phyloP scores from a whole-genome alignment of 2,797 vertebrate genomes.

The Cichlasoma orientale region DNA sequence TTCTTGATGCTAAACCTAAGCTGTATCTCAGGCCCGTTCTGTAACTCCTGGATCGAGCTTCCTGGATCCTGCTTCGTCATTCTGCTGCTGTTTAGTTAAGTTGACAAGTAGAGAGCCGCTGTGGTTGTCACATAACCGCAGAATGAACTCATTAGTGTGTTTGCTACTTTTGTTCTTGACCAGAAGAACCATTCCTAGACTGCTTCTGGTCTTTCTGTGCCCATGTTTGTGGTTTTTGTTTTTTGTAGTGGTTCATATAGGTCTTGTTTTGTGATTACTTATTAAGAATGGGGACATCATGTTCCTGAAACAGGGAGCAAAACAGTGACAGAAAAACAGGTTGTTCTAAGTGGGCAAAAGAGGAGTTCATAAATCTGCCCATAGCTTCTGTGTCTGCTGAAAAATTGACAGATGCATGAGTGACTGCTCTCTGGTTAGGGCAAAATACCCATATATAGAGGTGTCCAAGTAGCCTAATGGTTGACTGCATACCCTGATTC shows the following conservation, averaged over 20 bases:
- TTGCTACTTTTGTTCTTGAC: constrained; percentile 9
- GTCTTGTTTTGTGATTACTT: background rate
- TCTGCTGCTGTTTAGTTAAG: constrained; percentile 39
- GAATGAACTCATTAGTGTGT: constrained; percentile 26
- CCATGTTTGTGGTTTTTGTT: background rate
- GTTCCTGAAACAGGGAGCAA: background rate
- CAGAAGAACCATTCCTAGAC: constrained; percentile 1
- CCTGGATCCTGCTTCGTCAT: constrained; percentile 49
- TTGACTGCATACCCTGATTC: background rate
- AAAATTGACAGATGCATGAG: background rate
- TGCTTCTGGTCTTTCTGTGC: background rate
- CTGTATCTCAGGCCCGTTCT: constrained; percentile 14
- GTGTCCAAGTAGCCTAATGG: background rate
- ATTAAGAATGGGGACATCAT: background rate
- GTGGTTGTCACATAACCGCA: constrained; percentile 29
- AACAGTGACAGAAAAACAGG: background rate
- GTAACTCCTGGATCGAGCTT: constrained; percentile 19
- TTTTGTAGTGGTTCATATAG: background rate
- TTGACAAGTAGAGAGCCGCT: constrained; percentile 29
- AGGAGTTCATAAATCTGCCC: background rate
- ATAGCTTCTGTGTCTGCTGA: background rate
- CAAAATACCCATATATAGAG: background rate
- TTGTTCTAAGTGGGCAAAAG: background rate
- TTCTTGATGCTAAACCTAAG: constrained; percentile 51
- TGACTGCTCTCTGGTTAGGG: background rate